Evolutionary conservation across 2,888 invertebrate genomes (phyloP).

Genomic region (Halictus quadricinctus): DNA sequence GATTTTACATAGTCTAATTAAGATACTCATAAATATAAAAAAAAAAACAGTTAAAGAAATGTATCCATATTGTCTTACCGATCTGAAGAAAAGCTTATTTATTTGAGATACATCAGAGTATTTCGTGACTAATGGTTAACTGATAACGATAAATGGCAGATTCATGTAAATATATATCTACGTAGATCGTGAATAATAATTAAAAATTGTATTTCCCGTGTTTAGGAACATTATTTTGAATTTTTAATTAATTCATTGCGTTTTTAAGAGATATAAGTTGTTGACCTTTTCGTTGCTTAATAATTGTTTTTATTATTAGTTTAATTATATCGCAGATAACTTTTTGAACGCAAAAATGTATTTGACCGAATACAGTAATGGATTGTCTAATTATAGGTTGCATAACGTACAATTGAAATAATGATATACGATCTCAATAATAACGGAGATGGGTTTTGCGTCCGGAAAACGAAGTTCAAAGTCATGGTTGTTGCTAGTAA

Average conservation of each 20-base stretch:
- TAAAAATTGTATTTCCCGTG: neutral
- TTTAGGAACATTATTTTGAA: neutral
- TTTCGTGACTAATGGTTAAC: neutral
- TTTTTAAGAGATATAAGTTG: neutral
- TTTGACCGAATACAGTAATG: neutral
- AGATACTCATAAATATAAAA: neutral
- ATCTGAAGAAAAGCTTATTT: neutral
- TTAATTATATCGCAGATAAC: neutral
- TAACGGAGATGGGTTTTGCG: conserved; percentile 2
- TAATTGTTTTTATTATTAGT: neutral
- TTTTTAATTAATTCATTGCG: neutral
- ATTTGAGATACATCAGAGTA: neutral
- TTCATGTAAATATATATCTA: neutral
- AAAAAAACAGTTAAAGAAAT: neutral
- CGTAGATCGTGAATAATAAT: no score
- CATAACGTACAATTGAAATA: conserved; percentile 18
- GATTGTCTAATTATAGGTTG: conserved; percentile 10
- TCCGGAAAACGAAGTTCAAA: conserved; percentile 17
- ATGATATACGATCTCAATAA: conserved; percentile 14
- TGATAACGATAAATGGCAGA: neutral
- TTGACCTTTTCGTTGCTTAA: neutral
- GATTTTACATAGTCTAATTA: neutral
- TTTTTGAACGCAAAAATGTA: neutral
- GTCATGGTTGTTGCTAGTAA: conserved; percentile 1
- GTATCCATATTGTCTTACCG: neutral